Evolutionary conservation across 2,888 invertebrate genomes (phyloP).

Genomic region (Osmoderma eremita): DNA sequence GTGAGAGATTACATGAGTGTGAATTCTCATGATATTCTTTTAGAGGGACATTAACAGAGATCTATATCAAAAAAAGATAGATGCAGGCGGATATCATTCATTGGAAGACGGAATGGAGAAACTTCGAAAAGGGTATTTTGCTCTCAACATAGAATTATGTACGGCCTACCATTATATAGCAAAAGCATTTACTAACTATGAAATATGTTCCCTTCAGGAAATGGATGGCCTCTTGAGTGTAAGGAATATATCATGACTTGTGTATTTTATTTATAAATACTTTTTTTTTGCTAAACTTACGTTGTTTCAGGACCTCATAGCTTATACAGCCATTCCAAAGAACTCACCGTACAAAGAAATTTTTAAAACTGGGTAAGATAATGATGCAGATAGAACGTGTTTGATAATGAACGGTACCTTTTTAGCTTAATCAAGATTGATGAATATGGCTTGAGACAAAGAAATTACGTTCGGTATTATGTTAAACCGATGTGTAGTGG

Average conservation of each 20-base stretch:
- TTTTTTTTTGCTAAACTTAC: conserved; percentile 13
- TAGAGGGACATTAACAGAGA: no score
- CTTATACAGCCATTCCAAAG: conserved; percentile 51
- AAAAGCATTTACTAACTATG: conserved; percentile 63
- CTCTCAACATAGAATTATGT: conserved; percentile 61
- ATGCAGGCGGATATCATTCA: conserved; percentile 58
- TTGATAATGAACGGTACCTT: background rate
- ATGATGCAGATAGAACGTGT: background rate
- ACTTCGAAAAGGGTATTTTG: conserved; percentile 60
- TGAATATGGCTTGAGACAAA: conserved; percentile 52
- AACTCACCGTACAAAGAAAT: conserved; percentile 54
- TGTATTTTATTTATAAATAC: conserved; percentile 20
- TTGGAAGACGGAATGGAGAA: conserved; percentile 59
- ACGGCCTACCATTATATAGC: conserved; percentile 62
- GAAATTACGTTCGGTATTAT: conserved; percentile 49
- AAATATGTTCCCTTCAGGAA: conserved; percentile 65
- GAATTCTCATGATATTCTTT: no score
- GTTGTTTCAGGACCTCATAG: conserved; percentile 47
- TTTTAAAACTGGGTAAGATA: conserved; percentile 53
- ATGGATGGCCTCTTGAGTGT: conserved; percentile 56
- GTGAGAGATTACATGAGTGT: background rate
- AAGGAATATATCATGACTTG: conserved; percentile 27
- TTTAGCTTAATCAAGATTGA: conserved; percentile 52
- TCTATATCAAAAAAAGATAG: conserved; percentile 57
- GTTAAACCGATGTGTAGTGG: conserved; percentile 53